Evolutionary conservation across 2,888 invertebrate genomes (phyloP), one percentile per base, ranked within the genome.

Genomic region (Apamea anceps): DNA sequence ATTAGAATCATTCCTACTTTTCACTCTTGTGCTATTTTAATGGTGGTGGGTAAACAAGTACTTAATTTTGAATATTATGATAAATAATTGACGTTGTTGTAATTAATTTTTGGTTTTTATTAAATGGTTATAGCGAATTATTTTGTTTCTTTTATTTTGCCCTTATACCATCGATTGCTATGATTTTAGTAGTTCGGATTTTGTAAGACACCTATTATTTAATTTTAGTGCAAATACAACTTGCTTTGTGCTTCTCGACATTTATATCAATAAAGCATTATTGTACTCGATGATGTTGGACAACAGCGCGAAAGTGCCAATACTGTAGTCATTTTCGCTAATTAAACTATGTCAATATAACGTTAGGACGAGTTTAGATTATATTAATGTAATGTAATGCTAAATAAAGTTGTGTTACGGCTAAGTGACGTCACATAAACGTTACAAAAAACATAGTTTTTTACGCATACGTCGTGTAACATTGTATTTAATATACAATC

Each of bases 21-120:
- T 85, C 84, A 87, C 63, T 87, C 78, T 87, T 84, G 85, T 85
- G 87, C 85, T 85, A 89, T 89, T 89, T 76, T 86, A 91, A 81
- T 89, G 96, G 96, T 96, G 95, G 92, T 88, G 96, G 96, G 95
- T 93, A 92, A 91, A 87, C 82, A 90, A 91, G 92, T 95, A 95
- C 94, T 94, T 94, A 94, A 93, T 92, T 93, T 92, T 91, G 91
- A 91, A 92, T 91, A 91, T 88, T 91, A 85, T 81, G 72, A 87
- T 85, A 90, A 90, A 86, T 88, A 91, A 91, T 91, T 92, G 90
- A 94, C 89, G 89, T 94, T 93, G 93, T 94, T 94, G 91, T 93
- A 91, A 91, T 93, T 89, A 89, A 86, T 90, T 94, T 95, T 96
- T 95, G 93, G 92, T 95, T 96, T 95, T 95, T 93, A 96, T 95